Conservation (phyloP, 2,113 vertebrate species). For the Cricetomys ansorgei region DNA sequence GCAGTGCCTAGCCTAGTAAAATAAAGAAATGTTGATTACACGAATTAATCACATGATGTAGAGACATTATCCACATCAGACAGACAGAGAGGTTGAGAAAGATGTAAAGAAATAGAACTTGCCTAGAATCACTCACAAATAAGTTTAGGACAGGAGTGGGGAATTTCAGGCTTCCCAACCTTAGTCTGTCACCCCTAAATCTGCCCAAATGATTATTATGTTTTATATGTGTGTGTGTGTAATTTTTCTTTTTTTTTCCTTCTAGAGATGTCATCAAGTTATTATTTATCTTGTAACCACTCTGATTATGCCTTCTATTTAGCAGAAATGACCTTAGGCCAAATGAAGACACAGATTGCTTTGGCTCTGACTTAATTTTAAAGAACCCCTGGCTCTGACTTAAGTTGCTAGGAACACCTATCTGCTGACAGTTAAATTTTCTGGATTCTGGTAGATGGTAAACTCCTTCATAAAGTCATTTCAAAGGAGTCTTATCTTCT, state of each 20-base stretch:
- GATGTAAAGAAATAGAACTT: neutral
- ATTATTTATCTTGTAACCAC: neutral
- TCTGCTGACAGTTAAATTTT: neutral
- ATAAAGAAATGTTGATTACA: neutral
- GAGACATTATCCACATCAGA: neutral
- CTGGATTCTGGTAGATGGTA: neutral
- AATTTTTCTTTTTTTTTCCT: neutral
- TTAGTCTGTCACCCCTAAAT: neutral
- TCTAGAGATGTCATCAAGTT: slow-evolving; percentile 11
- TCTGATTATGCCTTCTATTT: neutral
- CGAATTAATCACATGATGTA: neutral
- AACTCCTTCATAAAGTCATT: neutral
- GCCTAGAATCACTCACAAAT: neutral
- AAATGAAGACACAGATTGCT: neutral
- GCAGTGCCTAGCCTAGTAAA: neutral
- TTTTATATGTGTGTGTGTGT: too few species aligned
- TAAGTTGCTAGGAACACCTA: neutral
- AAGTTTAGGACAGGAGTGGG: neutral
- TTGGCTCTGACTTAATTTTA: neutral
- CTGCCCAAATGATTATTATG: neutral
- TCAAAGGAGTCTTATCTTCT: neutral
- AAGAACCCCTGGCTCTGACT: neutral
- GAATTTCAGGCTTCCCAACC: neutral
- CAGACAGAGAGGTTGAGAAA: neutral
- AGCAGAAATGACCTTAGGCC: slow-evolving; percentile 11